phyloP scores from a whole-genome alignment of 2,888 invertebrate genomes.

The Belgica antarctica region DNA sequence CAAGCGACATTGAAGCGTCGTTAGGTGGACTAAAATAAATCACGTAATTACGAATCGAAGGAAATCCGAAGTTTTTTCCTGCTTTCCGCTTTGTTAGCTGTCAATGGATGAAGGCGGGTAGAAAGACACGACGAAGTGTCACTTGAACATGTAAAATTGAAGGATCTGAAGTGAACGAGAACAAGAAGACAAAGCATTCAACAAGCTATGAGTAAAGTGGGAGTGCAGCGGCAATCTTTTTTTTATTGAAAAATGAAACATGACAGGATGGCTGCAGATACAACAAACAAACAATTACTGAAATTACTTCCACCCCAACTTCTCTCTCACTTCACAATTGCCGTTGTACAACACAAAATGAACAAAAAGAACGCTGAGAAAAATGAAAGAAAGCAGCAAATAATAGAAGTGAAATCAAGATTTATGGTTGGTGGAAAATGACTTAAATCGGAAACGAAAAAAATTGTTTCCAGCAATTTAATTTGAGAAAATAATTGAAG shows the following conservation, averaged over 20 bases:
- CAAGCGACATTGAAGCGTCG: conserved; percentile 10
- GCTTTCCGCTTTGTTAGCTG: not conserved
- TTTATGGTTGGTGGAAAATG: not conserved
- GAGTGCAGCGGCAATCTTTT: not conserved
- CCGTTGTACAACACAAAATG: not conserved
- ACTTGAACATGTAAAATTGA: conserved; percentile 10
- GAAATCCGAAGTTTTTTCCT: not conserved
- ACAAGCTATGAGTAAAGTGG: not conserved
- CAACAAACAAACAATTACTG: conserved; percentile 22
- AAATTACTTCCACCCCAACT: conserved; percentile 26
- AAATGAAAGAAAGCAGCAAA: not conserved
- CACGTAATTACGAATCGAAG: conserved; percentile 13
- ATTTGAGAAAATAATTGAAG: not conserved
- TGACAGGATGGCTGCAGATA: conserved; percentile 13
- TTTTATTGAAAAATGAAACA: conserved; percentile 17
- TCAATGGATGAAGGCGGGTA: not conserved
- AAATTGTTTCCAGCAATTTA: not conserved
- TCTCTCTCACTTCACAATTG: not conserved
- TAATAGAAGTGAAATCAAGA: not conserved
- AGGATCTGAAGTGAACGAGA: not conserved
- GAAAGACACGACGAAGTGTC: conserved; percentile 1
- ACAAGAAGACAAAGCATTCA: not conserved
- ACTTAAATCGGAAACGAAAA: not conserved
- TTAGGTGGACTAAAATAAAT: conserved; percentile 12
- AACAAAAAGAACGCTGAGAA: not conserved